These are phyloP conservation scores for Rhadina sibilatrix DNA, from an alignment of 2,113 vertebrate species.

Conservation along the genomic window DNA sequence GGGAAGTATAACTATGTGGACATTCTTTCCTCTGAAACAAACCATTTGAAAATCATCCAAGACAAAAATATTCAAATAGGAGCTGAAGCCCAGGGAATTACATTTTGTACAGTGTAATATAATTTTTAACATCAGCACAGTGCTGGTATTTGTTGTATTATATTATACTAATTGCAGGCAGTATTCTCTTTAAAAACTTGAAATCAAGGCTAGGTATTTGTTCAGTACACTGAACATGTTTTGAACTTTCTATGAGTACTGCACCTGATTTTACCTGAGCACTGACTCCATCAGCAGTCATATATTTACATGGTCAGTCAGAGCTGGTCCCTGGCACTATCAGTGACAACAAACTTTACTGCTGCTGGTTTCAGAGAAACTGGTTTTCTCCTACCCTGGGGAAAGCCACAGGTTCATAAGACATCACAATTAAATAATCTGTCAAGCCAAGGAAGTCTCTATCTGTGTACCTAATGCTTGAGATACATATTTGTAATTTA, in stretches of 20 bases:
- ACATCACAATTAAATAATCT: not conserved
- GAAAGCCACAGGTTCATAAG: not conserved
- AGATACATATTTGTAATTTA: not conserved
- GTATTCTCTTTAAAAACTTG: not conserved
- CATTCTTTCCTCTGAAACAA: not conserved
- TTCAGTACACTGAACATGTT: not conserved
- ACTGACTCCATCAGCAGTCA: not conserved
- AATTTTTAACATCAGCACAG: not conserved
- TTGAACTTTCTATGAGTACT: not conserved
- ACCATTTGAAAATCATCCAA: not conserved
- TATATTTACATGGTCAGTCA: not conserved
- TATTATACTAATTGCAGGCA: not conserved
- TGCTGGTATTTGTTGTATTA: not conserved
- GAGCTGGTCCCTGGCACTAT: not conserved
- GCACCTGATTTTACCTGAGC: not conserved
- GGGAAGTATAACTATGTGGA: not conserved
- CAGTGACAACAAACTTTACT: not conserved
- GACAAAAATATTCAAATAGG: not conserved
- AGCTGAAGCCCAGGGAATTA: not conserved
- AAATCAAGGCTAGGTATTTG: not conserved
- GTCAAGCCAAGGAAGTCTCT: not conserved
- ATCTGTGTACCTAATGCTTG: not conserved
- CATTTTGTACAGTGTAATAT: not conserved
- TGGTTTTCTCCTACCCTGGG: not conserved
- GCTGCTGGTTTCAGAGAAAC: not conserved